Base-by-base conservation (phyloP, 2,797 vertebrate species). In the Scleropages formosus region DNA sequence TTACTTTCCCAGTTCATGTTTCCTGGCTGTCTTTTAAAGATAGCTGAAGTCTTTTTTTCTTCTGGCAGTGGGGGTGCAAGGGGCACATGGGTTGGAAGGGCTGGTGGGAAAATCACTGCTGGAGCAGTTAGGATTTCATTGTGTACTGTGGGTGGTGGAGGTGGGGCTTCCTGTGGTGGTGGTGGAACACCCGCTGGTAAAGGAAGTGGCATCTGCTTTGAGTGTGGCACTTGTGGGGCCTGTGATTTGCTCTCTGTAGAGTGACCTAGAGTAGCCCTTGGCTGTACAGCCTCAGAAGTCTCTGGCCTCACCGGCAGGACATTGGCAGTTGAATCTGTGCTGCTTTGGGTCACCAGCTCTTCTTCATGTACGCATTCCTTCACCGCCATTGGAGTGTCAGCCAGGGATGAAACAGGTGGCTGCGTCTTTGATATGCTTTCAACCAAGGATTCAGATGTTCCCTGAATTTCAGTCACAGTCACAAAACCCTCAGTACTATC, bases 21-120 rank as follows among this genome's bases (percentile, higher is more conserved):
- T 74, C 84, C 89, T 63, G 83, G 79, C 47, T 90, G 91, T 81
- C 88, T 88, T 84, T 83, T 87, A 80, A 93, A 92, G 81, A 74
- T 85, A 65, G 91, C 84, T 47, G 82, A 72, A 15, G 78, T 77
- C 78, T 86, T 77, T 78, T 80, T 88, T 31, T 92, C 91, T 51
- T 78, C 63, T n/a, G 77, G 81, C 69, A 83, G 78, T 31, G 81
- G 77, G 0, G 86, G 80, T 63, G 83, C 78, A 66, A 39, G 59
- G 16, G 84, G 80, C 12, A 79, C 73, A 74, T 74, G 56, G 22
- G 61, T 8, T 46, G 70, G 59, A 74, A 75, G 24, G 72, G 60
- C 46, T 72, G 27, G 60, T 20, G 82, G 79, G 27, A 82, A 69
- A 74, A 75, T 78, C 84, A 84, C 53, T 22, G 46, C 65, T 59